Conservation (phyloP, 2,113 vertebrate species). For the Periophthalmodon schlosseri region DNA sequence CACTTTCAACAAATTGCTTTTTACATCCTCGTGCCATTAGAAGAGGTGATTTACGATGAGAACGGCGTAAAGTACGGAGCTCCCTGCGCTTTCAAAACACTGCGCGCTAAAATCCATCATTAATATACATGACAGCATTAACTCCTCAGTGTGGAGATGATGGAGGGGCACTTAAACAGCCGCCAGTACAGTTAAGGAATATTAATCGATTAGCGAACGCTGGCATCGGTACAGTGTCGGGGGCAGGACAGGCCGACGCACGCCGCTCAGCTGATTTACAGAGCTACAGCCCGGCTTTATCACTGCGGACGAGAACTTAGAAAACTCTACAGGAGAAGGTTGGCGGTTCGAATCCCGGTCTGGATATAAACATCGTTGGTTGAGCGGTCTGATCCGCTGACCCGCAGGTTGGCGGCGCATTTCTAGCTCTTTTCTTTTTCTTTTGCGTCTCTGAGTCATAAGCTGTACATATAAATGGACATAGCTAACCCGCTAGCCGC, state of each 20-base stretch:
- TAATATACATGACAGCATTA: constrained; percentile 67
- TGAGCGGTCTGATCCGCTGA: too few relatives aligned
- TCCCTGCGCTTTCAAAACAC: constrained; percentile 54
- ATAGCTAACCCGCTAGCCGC: too few relatives aligned
- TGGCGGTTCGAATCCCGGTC: too few relatives aligned
- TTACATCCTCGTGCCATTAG: constrained; percentile 58
- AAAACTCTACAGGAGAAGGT: constrained; percentile 16
- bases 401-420: too few relatives aligned
- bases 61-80: constrained; percentile 49
- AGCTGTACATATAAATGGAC: too few relatives aligned
- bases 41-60: constrained; percentile 68
- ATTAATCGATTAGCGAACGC: constrained; percentile 59
- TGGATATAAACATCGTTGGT: too few relatives aligned
- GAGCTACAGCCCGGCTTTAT: constrained; percentile 47
- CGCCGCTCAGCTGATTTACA: constrained; percentile 61
- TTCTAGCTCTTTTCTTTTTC: too few relatives aligned
- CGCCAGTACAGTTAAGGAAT: constrained; percentile 57
- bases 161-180: constrained; percentile 69
- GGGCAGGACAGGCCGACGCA: constrained; percentile 47
- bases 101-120: constrained; percentile 61
- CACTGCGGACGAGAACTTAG: constrained; percentile 47
- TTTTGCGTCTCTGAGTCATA: too few relatives aligned
- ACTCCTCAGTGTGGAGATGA: constrained; percentile 60
- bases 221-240: constrained; percentile 57
- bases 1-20: constrained; percentile 69